Base-by-base conservation (phyloP, 2,888 invertebrate species). In the Bhutanitis thaidina region DNA sequence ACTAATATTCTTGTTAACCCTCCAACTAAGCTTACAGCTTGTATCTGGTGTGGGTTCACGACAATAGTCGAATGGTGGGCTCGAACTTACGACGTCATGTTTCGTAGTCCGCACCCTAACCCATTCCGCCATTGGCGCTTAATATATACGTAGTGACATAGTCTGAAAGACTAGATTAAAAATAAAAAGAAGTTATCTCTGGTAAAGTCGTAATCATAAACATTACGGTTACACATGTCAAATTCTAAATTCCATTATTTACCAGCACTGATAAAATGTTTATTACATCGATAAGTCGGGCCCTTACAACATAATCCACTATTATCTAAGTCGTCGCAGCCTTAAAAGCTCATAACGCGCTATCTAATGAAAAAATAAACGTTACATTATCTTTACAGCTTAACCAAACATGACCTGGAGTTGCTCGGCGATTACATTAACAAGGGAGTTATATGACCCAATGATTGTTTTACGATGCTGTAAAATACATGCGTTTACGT, bases 381-480 rank as follows among this genome's bases (percentile, higher is more conserved):
- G 57, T 56, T 60, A 57, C 61, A 53, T 64, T 65, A 69, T 69
- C 63, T 70, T 67, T 67, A 67, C 62, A 67, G 64, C 62, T 67
- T 60, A 65, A 70, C 64, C 62, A 63, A 66, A 69, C 67, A 69
- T 71, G 73, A 68, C 67, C 68, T 56, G 54, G 52, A 62, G 59
- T 63, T 59, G 56, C 61, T 62, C 60, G 56, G 61, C 63, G 67
- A 68, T 69, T 69, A 74, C 70, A 66, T 76, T 74, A 71, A 75
- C 71, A 61, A 63, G 56, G 57, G 60, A 61, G 69, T 64, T 41
- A 71, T 76, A 73, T 56, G 56, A 65, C 64, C 64, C 63, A 64
- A 67, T 73, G 77, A 78, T 77, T 72, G 72, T 65, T 77, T 80
- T 74, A 77, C 62, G 73, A 65, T 63, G 69, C 46, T 65, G 64